Evolutionary conservation across 2,797 vertebrate genomes (phyloP).

Genomic region (Anniella stebbinsi): DNA sequence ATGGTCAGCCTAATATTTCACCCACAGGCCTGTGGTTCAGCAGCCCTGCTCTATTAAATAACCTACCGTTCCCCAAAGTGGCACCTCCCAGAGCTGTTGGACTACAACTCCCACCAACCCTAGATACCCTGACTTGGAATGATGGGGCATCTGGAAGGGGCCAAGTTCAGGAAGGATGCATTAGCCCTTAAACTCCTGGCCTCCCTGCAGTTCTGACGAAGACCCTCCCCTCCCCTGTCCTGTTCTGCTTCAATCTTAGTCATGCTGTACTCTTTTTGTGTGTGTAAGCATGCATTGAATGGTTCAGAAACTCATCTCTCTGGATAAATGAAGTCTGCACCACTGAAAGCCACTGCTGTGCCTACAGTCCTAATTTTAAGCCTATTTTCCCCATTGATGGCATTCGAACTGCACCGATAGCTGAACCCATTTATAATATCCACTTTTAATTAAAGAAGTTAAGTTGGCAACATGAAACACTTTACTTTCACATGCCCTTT

Average conservation of each 20-base stretch:
- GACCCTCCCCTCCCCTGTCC: conserved; percentile 4
- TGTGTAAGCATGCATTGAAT: conserved; percentile 42
- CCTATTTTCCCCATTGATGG: conserved; percentile 74
- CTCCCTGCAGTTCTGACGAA: neutral
- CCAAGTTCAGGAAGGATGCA: too few relatives aligned
- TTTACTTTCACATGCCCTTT: conserved; percentile 76
- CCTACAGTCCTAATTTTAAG: conserved; percentile 78
- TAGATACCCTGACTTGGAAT: too few relatives aligned
- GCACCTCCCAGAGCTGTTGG: too few relatives aligned
- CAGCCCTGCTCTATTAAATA: too few relatives aligned
- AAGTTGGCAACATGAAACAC: conserved; percentile 81
- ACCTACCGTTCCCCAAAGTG: too few relatives aligned
- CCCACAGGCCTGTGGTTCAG: too few relatives aligned
- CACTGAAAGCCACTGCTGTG: conserved; percentile 44
- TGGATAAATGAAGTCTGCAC: conserved; percentile 64
- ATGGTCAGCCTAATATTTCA: too few relatives aligned
- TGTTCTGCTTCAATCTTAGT: conserved; percentile 52
- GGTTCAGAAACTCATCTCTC: conserved; percentile 63
- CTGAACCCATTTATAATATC: conserved; percentile 78
- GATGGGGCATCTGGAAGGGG: too few relatives aligned
- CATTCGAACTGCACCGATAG: conserved; percentile 79
- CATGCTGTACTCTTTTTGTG: conserved; percentile 40
- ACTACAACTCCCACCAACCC: too few relatives aligned
- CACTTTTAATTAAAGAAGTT: conserved; percentile 84
- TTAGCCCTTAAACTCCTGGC: too few relatives aligned